A percentile compares a stretch with the other conserved stretches of the same genome.
Evolutionary conservation across 2,888 invertebrate genomes (phyloP).

Genomic region (Eilema sororculum): DNA sequence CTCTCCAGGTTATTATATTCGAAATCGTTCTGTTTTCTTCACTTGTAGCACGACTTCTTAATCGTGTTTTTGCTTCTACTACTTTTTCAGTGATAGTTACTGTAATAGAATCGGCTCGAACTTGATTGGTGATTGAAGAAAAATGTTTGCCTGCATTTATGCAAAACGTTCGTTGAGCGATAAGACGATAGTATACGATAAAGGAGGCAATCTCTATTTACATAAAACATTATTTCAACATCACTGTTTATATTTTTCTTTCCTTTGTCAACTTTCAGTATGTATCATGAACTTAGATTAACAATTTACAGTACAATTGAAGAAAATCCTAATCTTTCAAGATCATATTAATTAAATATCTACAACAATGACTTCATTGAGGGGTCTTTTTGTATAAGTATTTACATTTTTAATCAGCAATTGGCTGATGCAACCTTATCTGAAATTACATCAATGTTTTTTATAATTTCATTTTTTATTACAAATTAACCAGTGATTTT

Average conservation of each 20-base stretch:
- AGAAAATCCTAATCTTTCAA: not conserved
- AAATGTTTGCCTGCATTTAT: constrained; percentile 31
- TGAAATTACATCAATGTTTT: constrained; percentile 31
- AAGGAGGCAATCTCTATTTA: constrained; percentile 39
- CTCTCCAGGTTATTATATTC: constrained; percentile 58
- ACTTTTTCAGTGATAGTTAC: not conserved
- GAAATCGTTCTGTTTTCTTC: constrained; percentile 54
- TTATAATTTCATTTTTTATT: constrained; percentile 11
- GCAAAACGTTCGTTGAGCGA: constrained; percentile 33
- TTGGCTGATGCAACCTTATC: constrained; percentile 41
- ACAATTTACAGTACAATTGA: constrained; percentile 7
- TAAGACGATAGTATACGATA: constrained; percentile 39
- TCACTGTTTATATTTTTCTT: constrained; percentile 28
- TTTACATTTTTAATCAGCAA: constrained; percentile 22
- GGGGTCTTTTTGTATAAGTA: constrained; percentile 4
- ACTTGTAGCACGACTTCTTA: constrained; percentile 29
- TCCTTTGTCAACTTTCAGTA: constrained; percentile 47
- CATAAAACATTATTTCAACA: constrained; percentile 29
- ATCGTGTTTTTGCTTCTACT: constrained; percentile 22
- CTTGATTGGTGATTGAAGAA: constrained; percentile 15
- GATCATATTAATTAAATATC: not conserved
- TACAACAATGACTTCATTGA: not conserved
- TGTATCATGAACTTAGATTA: not conserved
- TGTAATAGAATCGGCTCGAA: constrained; percentile 20
- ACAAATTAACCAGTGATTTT: not conserved